Percentiles rank a stretch among this genome's conserved stretches.
Conservation (phyloP, 2,888 invertebrate species). For the Melanostoma scalare region DNA sequence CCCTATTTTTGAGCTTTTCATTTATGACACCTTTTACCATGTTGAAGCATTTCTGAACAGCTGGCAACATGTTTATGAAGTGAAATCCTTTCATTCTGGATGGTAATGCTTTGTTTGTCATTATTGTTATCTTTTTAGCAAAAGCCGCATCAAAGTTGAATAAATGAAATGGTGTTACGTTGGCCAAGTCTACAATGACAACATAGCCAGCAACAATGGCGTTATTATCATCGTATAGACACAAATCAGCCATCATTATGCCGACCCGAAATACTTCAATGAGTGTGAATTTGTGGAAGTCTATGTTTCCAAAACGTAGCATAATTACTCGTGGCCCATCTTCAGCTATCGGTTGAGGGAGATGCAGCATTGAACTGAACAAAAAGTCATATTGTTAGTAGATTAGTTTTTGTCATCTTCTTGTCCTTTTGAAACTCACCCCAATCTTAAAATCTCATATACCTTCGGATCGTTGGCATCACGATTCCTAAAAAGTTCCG, state of each 20-base stretch:
- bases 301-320: constrained; percentile 80
- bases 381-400: neutral
- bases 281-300: constrained; percentile 81
- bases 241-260: constrained; percentile 84
- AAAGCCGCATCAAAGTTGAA: constrained; percentile 83
- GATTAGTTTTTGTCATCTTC: too few species aligned
- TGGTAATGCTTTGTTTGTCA: constrained; percentile 84
- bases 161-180: constrained; percentile 82
- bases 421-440: constrained; percentile 74
- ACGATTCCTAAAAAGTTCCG: constrained; percentile 83
- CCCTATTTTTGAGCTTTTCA: constrained; percentile 84
- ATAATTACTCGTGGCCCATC: constrained; percentile 82
- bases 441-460: constrained; percentile 76
- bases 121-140: constrained; percentile 83
- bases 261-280: constrained; percentile 83
- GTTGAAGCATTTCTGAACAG: constrained; percentile 84
- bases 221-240: constrained; percentile 84
- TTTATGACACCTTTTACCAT: constrained; percentile 84
- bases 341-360: constrained; percentile 77
- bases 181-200: constrained; percentile 83
- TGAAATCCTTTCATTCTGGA: constrained; percentile 84
- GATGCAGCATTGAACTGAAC: constrained; percentile 56
- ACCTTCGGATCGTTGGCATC: constrained; percentile 77
- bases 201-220: constrained; percentile 82
- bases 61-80: constrained; percentile 83